These are phyloP conservation scores for Eristalis intricaria DNA, from an alignment of 2,888 invertebrate species.

Conservation along the genomic window DNA sequence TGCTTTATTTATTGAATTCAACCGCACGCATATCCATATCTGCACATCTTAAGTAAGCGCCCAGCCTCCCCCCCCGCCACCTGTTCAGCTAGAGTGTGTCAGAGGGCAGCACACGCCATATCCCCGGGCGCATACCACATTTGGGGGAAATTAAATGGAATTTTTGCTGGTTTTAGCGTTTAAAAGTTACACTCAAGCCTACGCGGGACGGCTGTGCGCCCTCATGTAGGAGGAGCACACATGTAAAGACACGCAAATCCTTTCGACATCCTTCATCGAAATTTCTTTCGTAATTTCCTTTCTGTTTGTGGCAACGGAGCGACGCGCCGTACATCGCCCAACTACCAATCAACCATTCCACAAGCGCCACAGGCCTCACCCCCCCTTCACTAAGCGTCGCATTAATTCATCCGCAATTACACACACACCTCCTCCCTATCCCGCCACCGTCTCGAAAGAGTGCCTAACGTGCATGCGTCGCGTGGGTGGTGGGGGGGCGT, in stretches of 20 bases:
- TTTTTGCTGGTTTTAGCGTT: not conserved
- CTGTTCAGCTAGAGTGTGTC: not conserved
- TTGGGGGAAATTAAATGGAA: not conserved
- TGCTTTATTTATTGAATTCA: constrained; percentile 48
- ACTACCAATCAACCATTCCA: not conserved
- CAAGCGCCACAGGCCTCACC: not conserved
- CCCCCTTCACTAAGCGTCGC: constrained; percentile 43
- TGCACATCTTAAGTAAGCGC: not conserved
- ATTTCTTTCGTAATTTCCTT: not conserved
- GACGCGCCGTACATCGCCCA: not conserved
- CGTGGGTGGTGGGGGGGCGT: not conserved
- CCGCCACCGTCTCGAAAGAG: not conserved
- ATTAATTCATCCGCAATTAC: constrained; percentile 67
- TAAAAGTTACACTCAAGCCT: no score
- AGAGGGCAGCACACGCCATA: not conserved
- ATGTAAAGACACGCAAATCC: not conserved
- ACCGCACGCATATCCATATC: constrained; percentile 32
- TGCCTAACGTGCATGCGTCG: not conserved
- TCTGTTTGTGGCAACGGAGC: not conserved
- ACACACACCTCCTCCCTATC: constrained; percentile 22
- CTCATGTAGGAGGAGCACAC: not conserved
- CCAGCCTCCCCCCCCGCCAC: no score
- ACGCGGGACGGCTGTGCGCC: not conserved
- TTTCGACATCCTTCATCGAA: constrained; percentile 49
- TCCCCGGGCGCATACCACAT: not conserved